A percentile compares a stretch with the other conserved stretches of the same genome.
These are phyloP conservation scores for Drosophila paranaensis DNA, from an alignment of 2,888 invertebrate genomes.

Conservation along the genomic window DNA sequence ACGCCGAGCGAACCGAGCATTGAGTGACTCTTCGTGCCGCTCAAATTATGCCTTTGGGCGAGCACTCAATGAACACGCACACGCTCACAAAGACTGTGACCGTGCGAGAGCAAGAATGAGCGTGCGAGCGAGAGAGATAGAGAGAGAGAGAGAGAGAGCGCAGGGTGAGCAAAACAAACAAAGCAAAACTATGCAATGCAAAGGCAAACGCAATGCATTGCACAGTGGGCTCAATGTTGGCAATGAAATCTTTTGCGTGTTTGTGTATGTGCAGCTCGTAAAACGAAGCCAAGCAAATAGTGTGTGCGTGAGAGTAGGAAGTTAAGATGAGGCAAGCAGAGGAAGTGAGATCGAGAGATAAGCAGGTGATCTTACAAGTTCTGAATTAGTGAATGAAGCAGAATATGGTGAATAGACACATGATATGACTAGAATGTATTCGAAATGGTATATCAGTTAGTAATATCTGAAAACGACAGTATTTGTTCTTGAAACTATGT, in stretches of 20 bases:
- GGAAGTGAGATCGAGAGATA: constrained; percentile 70
- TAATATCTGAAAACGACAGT: background rate
- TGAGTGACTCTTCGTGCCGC: constrained; percentile 47
- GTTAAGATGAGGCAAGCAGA: constrained; percentile 44
- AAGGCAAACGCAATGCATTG: constrained; percentile 66
- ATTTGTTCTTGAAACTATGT: background rate
- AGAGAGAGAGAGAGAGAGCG: constrained; percentile 7
- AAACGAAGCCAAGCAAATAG: constrained; percentile 32
- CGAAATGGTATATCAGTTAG: constrained; percentile 14
- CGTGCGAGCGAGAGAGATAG: constrained; percentile 15
- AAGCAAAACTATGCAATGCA: constrained; percentile 74
- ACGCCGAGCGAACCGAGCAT: constrained; percentile 16
- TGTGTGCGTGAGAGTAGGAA: constrained; percentile 42
- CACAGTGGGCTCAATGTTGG: constrained; percentile 65
- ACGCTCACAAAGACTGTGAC: constrained; percentile 65
- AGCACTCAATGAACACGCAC: constrained; percentile 81
- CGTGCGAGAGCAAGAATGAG: constrained; percentile 18
- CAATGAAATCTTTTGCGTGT: constrained; percentile 29
- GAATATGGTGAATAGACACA: background rate
- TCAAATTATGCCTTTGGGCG: constrained; percentile 58
- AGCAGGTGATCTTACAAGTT: constrained; percentile 59
- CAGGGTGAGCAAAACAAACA: constrained; percentile 67
- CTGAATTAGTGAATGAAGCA: constrained; percentile 23
- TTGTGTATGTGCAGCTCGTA: constrained; percentile 26
- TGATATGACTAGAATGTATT: background rate